Conservation (phyloP, 1,140 invertebrate species). For the Andrena cerasifolii region DNA sequence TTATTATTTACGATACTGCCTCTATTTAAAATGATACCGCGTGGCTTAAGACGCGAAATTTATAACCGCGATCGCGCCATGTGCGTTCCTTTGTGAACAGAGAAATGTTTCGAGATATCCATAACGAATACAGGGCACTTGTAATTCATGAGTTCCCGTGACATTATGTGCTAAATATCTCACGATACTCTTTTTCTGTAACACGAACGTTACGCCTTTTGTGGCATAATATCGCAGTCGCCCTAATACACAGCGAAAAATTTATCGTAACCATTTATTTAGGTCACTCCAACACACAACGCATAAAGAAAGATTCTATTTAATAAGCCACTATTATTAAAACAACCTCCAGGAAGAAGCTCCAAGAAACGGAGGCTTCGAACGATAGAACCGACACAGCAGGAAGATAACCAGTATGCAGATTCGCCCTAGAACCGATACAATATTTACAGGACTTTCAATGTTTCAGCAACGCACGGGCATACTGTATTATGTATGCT, state of each 20-base stretch:
- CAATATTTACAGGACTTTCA: constrained; percentile 72
- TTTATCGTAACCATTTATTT: too few relatives aligned
- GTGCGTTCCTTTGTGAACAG: constrained; percentile 34
- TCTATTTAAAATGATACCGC: constrained; percentile 48
- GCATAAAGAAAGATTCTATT: too few relatives aligned
- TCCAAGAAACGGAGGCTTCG: neutral
- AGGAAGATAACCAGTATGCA: constrained; percentile 41
- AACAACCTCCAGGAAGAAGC: neutral
- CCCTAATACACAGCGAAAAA: neutral
- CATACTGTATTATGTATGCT: constrained; percentile 72
- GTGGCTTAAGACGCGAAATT: constrained; percentile 46
- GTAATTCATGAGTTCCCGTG: constrained; percentile 44
- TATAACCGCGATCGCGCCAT: constrained; percentile 35
- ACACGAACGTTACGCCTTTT: constrained; percentile 10
- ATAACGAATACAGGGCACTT: constrained; percentile 41
- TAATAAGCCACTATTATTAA: too few relatives aligned
- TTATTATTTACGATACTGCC: constrained; percentile 49
- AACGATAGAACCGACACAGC: neutral
- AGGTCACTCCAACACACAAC: too few relatives aligned
- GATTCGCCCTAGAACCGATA: constrained; percentile 43
- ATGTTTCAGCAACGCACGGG: constrained; percentile 66
- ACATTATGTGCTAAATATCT: constrained; percentile 50
- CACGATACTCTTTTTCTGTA: constrained; percentile 23
- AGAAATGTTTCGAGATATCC: constrained; percentile 27
- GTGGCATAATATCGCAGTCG: neutral